These are phyloP conservation scores for Amblyteles armatorius DNA, from an alignment of 2,888 invertebrate species.

Conservation along the genomic window DNA sequence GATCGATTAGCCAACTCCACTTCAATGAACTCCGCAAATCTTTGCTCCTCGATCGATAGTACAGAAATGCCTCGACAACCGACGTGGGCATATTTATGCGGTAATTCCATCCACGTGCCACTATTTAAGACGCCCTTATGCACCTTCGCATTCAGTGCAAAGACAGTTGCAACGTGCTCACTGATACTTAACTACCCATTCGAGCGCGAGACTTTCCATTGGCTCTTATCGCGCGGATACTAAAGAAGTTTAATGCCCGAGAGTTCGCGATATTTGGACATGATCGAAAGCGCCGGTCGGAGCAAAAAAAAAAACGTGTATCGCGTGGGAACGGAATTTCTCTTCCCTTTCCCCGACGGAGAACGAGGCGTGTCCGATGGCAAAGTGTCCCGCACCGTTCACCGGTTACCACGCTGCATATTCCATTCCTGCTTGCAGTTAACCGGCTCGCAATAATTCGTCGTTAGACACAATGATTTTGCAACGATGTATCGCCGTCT, in stretches of 20 bases:
- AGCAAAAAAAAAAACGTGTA: constrained; percentile 3
- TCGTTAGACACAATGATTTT: not conserved
- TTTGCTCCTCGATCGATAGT: no score
- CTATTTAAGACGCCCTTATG: not conserved
- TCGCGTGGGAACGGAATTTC: constrained; percentile 59
- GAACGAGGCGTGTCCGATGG: constrained; percentile 42
- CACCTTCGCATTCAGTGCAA: no score
- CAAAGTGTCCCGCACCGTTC: constrained; percentile 41
- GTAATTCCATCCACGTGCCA: no score
- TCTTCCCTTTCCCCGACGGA: constrained; percentile 24
- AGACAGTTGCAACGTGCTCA: no score
- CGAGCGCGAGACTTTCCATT: constrained; percentile 10
- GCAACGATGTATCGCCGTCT: not conserved
- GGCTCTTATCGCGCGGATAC: not conserved
- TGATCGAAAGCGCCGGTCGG: constrained; percentile 22
- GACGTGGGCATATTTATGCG: no score
- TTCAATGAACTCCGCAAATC: no score
- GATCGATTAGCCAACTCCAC: no score
- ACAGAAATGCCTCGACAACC: no score
- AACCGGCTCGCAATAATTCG: not conserved
- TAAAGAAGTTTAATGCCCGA: not conserved
- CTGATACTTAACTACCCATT: not conserved
- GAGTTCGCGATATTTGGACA: constrained; percentile 19
- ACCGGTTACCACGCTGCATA: constrained; percentile 10
- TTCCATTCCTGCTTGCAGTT: not conserved